Evolutionary conservation across 2,797 vertebrate species (phyloP), one percentile per base, ranked within the genome.

Genomic region (Ammospiza maritima): DNA sequence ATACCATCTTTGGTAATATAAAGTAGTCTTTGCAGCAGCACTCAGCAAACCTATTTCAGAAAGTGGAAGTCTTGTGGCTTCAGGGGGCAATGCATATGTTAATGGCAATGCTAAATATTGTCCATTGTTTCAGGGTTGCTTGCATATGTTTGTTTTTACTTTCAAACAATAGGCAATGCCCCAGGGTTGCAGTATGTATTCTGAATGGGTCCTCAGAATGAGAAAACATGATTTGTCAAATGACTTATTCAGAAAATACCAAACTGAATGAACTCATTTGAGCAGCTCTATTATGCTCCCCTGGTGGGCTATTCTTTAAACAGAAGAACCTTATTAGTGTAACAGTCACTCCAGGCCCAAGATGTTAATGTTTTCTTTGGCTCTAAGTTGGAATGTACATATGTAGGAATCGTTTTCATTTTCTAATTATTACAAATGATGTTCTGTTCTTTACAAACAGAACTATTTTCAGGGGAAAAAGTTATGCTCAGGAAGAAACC

Each of bases 321-420:
- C 78, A 95, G 65, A 94, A 75, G 27, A 83, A 85, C 90, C 69
- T 92, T 89, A 83, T 93, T 96, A 93, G 65, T 65, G 67, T 76
- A 94, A 80, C 72, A 90, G 48, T 93, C 81, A 91, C 54, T 90
- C 66, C 82, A 80, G 75, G 45, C 72, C 72, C 57, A 89, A 85
- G 79, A 93, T 62, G 58, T 92, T 89, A 69, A 48, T 94, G 51
- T 96, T 97, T 95, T 93, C 69, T 93, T 96, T 93, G 95, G 90
- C 88, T 78, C 58, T 75, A 48, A 45, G 20, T 54, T 92, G 89
- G 61, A 92, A 87, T 85, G 84, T 95, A 81, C 87, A 82, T 87
- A 73, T 83, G 93, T 89, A 95, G 90, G 88, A 93, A 96, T 85
- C 54, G 56, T 96, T 95, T 95, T 93, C 40, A 16, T 95, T 91